Evolutionary conservation across 1,140 invertebrate species (phyloP), one percentile per base, ranked within the genome.

Genomic region (Saccostrea glomerata): DNA sequence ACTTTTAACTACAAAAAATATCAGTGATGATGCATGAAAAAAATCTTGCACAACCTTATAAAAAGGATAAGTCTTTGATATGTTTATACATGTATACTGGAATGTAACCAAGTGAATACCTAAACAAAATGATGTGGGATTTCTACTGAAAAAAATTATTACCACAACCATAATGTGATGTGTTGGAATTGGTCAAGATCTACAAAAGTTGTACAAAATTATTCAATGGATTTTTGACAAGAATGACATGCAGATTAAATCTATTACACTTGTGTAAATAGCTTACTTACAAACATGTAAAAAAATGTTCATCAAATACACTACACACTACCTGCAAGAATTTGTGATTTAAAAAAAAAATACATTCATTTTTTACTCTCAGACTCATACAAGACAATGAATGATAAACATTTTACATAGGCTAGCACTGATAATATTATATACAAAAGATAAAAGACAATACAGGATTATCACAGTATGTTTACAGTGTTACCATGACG

Each of bases 401-500:
- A 30, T 36, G 23, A 77, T 36, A 77, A 9, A 77, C 30, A 77
- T 47, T 47, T 7, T 7, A 47, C 47, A 36, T 77, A 15, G 13
- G 30, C 15, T 36, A 77, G 70, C 70, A 77, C 70, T 77, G 70
- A 36, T 30, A 73, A 3, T 25, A 12, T 30, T 36, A 30, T 36
- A 77, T 12, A 77, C 25, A 77, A 9, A 77, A 5, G 23, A 30
- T 15, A 77, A 23, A 77, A 36, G 23, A 63, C 58, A 63, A 63
- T 63, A n/a, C 11, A 7, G 13, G 25, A 25, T 36, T 77, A 77
- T 77, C 70, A 77, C 70, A 77, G 70, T 77, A 30, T 77, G 70
- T 77, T 77, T 73, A 73, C 70, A 73, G 30, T 25, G 25, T 77
- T 77, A 77, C 70, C 70, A 77, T 77, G 70, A 77, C 70, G 25